Conservation (phyloP, 2,113 vertebrate species). For the Paedocypris sp. region DNA sequence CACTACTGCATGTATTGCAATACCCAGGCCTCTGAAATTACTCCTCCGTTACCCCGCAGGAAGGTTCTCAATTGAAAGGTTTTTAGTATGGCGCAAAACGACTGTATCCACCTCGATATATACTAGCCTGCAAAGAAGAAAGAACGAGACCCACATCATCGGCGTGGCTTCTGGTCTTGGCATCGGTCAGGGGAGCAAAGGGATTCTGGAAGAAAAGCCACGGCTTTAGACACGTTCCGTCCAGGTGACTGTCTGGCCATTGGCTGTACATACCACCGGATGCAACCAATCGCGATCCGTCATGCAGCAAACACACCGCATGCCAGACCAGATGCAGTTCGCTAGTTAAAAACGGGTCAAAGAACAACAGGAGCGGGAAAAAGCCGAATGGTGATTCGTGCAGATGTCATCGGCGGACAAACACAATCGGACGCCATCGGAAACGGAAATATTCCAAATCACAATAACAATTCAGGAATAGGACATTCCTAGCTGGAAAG, state of each 20-base stretch:
- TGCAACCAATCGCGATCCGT: slow-evolving; percentile 39
- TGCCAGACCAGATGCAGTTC: slow-evolving; percentile 48
- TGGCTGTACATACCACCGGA: slow-evolving; percentile 40
- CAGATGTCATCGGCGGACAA: neutral
- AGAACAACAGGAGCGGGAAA: slow-evolving; percentile 14
- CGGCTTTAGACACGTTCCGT: slow-evolving; percentile 64
- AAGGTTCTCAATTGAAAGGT: slow-evolving; percentile 65
- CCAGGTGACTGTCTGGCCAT: slow-evolving; percentile 44
- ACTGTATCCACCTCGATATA: slow-evolving; percentile 98
- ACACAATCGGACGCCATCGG: too few relatives aligned
- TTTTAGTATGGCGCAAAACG: slow-evolving; percentile 96
- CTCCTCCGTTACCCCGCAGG: slow-evolving; percentile 75
- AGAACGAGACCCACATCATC: slow-evolving; percentile 97
- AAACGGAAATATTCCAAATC: too few relatives aligned
- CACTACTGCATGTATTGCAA: slow-evolving; percentile 93
- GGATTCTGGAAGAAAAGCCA: slow-evolving; percentile 79
- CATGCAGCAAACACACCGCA: slow-evolving; percentile 59
- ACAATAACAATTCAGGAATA: too few relatives aligned
- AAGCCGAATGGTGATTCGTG: neutral
- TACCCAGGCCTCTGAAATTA: slow-evolving; percentile 87
- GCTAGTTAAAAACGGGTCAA: slow-evolving; percentile 34
- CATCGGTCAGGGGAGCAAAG: slow-evolving; percentile 95
- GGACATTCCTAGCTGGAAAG: too few relatives aligned
- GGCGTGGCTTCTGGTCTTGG: slow-evolving; percentile 95
- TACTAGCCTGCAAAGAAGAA: slow-evolving; percentile 99